Base-by-base conservation (phyloP, 2,888 invertebrate genomes). In the Drosophila robusta region DNA sequence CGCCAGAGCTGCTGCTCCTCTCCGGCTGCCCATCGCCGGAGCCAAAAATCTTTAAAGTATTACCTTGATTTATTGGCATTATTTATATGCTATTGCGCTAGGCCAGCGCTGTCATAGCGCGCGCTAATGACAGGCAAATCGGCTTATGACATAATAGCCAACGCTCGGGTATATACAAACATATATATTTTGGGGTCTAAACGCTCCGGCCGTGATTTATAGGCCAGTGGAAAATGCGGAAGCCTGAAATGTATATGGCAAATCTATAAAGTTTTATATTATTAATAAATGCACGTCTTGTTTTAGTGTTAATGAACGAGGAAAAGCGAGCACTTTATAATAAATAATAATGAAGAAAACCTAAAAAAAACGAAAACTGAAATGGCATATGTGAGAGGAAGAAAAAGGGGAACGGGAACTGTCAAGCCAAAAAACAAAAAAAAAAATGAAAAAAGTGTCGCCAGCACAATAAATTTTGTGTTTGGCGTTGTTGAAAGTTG, bases 61-160 rank as follows among this genome's bases (percentile, higher is more conserved):
- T 77, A 68, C 65, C 65, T 78, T 87, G 88, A 83, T 83, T 83
- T 83, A 87, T 87, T 87, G 74, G 74, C 77, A 76, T 76, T 85
- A 74, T 75, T 68, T 70, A 74, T 80, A 73, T 68, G 69, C 50
- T 60, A 68, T 65, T 78, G 63, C 67, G 60, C 26, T 42, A 47
- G 36, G 49, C 36, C 47, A n/a, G 52, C 57, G 18, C 18, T 18
- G 18, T 18, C 18, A 18, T 18, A 18, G 18, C 18, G 18, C 18
- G 51, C 55, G 56, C 83, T 86, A 86, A 88, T 88, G 89, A 83
- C 84, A 65, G 41, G 14, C 65, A 75, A 83, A 83, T 83, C 83
- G 88, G 83, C 83, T 83, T 83, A 83, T 83, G 83, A 86, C 78
- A 86, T 88, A 88, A 83, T 83, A 49, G 41, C 51, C 50, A 70